Percentiles rank a stretch among this genome's conserved stretches.
These are phyloP conservation scores for Ganaspis brasiliensis DNA, from an alignment of 2,888 invertebrate species.

Conservation along the genomic window DNA sequence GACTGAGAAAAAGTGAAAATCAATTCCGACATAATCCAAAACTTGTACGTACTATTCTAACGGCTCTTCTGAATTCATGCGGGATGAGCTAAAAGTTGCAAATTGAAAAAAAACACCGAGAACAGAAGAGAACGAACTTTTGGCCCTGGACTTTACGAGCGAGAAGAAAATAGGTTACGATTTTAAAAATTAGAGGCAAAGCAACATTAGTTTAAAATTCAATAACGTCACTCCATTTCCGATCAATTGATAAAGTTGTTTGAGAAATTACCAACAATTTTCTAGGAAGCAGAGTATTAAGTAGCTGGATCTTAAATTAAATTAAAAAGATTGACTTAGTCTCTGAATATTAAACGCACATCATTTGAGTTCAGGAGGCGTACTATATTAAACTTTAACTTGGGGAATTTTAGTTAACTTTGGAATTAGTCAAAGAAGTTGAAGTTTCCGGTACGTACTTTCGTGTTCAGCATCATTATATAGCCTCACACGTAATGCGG, in stretches of 20 bases:
- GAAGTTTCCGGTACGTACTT: conserved; percentile 32
- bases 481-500: conserved; percentile 4
- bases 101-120: too few species aligned
- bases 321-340: conserved; percentile 23
- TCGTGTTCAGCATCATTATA: conserved; percentile 29
- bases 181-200: too few species aligned
- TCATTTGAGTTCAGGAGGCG: conserved; percentile 8
- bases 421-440: conserved; percentile 29
- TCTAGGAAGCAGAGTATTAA: neutral
- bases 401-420: conserved; percentile 30
- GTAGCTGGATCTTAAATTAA: neutral
- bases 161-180: too few species aligned
- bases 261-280: neutral
- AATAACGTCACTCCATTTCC: neutral
- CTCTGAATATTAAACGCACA: conserved; percentile 21
- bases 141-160: too few species aligned
- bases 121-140: too few species aligned
- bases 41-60: too few species aligned
- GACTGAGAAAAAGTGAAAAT: too few species aligned
- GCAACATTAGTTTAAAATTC: neutral
- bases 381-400: neutral
- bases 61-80: too few species aligned
- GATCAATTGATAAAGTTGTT: neutral
- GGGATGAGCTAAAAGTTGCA: too few species aligned
- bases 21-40: too few species aligned